Conservation (phyloP, 2,797 vertebrate species). For the Nasua narica region DNA sequence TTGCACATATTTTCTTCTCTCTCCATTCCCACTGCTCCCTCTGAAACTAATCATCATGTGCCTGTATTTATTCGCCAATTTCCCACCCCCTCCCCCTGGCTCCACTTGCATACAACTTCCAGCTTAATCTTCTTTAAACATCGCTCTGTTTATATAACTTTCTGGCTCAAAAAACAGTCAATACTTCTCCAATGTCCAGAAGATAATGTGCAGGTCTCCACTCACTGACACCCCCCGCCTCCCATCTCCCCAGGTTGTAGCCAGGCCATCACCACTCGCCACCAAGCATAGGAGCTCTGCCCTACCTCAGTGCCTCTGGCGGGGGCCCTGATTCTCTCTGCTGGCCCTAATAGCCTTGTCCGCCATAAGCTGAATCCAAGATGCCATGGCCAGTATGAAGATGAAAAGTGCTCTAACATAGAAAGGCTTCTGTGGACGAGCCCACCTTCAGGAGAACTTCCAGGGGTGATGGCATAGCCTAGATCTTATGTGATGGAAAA, state of each 20-base stretch:
- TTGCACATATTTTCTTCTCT: conserved; percentile 42
- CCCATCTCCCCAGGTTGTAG: background rate
- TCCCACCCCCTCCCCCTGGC: background rate
- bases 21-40: conserved; percentile 46
- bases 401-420: background rate
- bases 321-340: background rate
- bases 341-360: background rate
- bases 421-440: background rate
- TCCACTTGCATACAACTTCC: background rate
- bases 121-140: conserved; percentile 57
- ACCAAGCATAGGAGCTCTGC: background rate
- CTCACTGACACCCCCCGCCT: background rate
- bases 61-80: conserved; percentile 11
- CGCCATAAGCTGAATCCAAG: background rate
- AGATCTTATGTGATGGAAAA: background rate
- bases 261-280: background rate
- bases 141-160: conserved; percentile 40
- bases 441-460: background rate
- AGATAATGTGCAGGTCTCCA: background rate
- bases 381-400: background rate
- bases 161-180: background rate
- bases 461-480: background rate
- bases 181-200: background rate
- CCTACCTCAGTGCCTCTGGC: background rate
- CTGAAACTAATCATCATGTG: conserved; percentile 16